Evolutionary conservation across 1,140 invertebrate genomes (phyloP), one percentile per base, ranked within the genome.

Genomic region (Ptiloglossa arizonensis): DNA sequence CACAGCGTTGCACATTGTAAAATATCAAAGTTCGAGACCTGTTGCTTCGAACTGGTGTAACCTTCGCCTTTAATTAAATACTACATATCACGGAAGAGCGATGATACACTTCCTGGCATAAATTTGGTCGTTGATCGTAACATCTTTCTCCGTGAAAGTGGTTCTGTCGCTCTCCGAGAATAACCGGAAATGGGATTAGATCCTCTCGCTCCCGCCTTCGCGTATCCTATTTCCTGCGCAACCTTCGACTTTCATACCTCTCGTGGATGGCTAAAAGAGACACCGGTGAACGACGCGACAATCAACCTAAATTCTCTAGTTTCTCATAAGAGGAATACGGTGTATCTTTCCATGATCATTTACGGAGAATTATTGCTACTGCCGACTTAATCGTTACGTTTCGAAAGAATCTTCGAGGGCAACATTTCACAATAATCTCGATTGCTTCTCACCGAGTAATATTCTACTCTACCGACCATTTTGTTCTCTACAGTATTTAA

Each of bases 171-270:
- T n/a, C 8, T 17, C 15, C 19, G 41, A 56, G 62, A 66, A 56
- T 56, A 67, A 56, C 54, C 79, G 41, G 62, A 60, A 71, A 83
- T 72, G 17, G 32, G 54, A 78, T 81, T 82, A 78, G 8, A 15
- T 15, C 6, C 27, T 35, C 52, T 32, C 48, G 44, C 24, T 29
- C 22, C 9, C 1, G 46, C 38, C 29, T 38, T 24, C 54, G 29
- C 32, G 62, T 66, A 77, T 72, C 48, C 38, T 27, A 70, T 62
- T 82, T 82, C 41, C 60, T 38, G 62, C 27, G 24, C 50, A 63
- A 78, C 32, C 54, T 56, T 46, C 46, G 32, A 60, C 66, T 59
- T 60, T 59, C 38, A 50, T 62, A 38, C 27, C 27, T 17, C 62
- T 35, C 24, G 11, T 9, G 69, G 46, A 35, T 29, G 67, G 2